These are phyloP conservation scores for Lottia gigantea DNA, from an alignment of 2,888 invertebrate species.

Conservation along the genomic window DNA sequence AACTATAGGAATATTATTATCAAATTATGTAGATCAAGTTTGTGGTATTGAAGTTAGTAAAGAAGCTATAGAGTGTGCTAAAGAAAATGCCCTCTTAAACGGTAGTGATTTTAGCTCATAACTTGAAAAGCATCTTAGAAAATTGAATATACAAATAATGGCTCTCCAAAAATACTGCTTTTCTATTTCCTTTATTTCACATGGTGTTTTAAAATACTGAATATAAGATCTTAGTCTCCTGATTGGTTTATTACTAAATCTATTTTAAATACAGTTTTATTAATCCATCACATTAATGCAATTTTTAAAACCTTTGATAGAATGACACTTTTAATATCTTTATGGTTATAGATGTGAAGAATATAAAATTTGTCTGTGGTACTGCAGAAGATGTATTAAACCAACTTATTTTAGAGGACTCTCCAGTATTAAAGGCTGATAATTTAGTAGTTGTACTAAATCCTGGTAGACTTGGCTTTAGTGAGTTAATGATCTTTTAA, in stretches of 20 bases:
- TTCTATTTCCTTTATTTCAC: too few species aligned
- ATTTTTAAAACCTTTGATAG: too few species aligned
- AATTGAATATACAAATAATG: too few species aligned
- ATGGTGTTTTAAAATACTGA: too few species aligned
- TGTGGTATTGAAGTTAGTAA: constrained; percentile 86
- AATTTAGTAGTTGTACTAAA: constrained; percentile 29
- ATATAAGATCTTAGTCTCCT: too few species aligned
- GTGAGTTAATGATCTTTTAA: constrained; percentile 21
- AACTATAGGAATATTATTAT: constrained; percentile 29
- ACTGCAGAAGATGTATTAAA: constrained; percentile 19
- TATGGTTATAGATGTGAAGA: constrained; percentile 23
- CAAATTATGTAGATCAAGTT: constrained; percentile 69
- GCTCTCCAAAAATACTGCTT: too few species aligned
- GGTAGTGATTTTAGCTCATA: constrained; percentile 41
- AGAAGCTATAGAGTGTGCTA: constrained; percentile 87
- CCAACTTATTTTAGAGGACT: constrained; percentile 6
- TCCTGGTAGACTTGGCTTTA: constrained; percentile 31
- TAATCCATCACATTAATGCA: too few species aligned
- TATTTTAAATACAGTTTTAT: too few species aligned
- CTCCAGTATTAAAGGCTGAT: constrained; percentile 8
- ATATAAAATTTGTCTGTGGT: constrained; percentile 24
- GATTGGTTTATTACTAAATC: too few species aligned
- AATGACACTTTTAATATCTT: background rate
- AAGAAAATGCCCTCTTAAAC: constrained; percentile 84
- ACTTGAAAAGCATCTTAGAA: too few species aligned